These are phyloP conservation scores for Luffia ferchaultella DNA, from an alignment of 2,888 invertebrate genomes.

Conservation along the genomic window DNA sequence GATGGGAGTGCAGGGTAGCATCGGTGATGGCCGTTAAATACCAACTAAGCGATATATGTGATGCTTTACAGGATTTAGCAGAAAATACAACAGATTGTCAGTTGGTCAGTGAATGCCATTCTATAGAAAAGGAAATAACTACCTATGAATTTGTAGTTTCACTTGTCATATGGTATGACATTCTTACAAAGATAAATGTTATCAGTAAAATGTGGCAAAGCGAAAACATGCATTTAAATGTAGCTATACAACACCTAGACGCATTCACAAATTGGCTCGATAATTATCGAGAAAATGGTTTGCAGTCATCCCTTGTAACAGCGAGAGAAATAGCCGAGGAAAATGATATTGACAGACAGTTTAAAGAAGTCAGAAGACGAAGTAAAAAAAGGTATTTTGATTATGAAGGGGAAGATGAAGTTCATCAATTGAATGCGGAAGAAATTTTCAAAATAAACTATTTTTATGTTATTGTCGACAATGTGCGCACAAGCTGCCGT, in stretches of 20 bases:
- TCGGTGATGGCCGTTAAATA: slow-evolving; percentile 8
- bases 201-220: slow-evolving; percentile 11
- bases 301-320: slow-evolving; percentile 13
- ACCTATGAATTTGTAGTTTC: slow-evolving; percentile 7
- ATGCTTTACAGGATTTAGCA: slow-evolving; percentile 2
- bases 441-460: slow-evolving; percentile 13
- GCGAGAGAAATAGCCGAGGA: slow-evolving; percentile 13
- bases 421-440: slow-evolving; percentile 15
- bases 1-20: slow-evolving; percentile 16
- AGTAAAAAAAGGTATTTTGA: slow-evolving; percentile 11
- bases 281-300: slow-evolving; percentile 14
- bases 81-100: slow-evolving; percentile 10
- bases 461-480: slow-evolving; percentile 11
- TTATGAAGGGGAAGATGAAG: slow-evolving; percentile 20
- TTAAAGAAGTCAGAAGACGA: no score
- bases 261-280: slow-evolving; percentile 12
- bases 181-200: slow-evolving; percentile 10
- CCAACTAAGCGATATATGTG: neutral
- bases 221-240: slow-evolving; percentile 12
- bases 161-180: slow-evolving; percentile 10
- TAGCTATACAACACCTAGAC: slow-evolving; percentile 12
- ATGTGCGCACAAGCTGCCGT: slow-evolving; percentile 8
- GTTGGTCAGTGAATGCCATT: slow-evolving; percentile 13
- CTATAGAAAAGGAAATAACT: slow-evolving; percentile 10
- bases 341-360: slow-evolving; percentile 8